These are phyloP conservation scores for Netta rufina DNA, from an alignment of 2,797 vertebrate genomes.

Conservation along the genomic window DNA sequence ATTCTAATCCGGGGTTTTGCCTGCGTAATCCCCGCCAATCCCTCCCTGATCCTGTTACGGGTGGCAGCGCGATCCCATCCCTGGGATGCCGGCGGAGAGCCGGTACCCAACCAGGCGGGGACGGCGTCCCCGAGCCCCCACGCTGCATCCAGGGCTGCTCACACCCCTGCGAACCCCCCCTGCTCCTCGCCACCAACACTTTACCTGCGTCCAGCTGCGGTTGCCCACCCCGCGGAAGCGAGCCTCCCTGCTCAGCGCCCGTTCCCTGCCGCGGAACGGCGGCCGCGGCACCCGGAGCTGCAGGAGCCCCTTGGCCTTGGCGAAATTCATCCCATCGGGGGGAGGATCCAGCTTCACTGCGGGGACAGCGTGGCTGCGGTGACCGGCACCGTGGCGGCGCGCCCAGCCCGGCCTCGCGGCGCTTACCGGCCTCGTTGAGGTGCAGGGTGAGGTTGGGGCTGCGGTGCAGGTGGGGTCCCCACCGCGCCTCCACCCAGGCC, in stretches of 20 bases:
- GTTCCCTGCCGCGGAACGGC: accelerated
- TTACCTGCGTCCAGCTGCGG: not conserved
- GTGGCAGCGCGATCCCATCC: not conserved
- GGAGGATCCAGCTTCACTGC: slow-evolving; percentile 63
- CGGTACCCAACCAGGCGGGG: not conserved
- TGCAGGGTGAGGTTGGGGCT: slow-evolving; percentile 41
- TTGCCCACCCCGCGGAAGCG: not conserved
- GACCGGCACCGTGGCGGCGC: accelerated
- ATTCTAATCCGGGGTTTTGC: not conserved
- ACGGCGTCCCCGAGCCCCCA: not conserved
- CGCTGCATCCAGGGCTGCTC: accelerated
- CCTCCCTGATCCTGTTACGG: not conserved
- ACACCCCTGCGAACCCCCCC: accelerated
- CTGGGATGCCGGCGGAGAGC: not conserved
- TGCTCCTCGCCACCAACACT: not conserved
- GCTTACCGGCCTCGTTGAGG: slow-evolving; percentile 55
- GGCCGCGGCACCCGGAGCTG: not conserved
- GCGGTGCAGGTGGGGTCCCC: not conserved
- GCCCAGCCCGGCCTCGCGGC: accelerated
- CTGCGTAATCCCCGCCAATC: not conserved
- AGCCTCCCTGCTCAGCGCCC: not conserved
- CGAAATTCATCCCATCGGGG: accelerated
- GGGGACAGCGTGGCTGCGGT: not conserved
- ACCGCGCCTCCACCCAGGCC: slow-evolving; percentile 70
- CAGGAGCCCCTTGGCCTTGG: not conserved